Evolutionary conservation across 1,140 invertebrate species (phyloP), one percentile per base, ranked within the genome.

Genomic region (Himalopsyche phryganea): DNA sequence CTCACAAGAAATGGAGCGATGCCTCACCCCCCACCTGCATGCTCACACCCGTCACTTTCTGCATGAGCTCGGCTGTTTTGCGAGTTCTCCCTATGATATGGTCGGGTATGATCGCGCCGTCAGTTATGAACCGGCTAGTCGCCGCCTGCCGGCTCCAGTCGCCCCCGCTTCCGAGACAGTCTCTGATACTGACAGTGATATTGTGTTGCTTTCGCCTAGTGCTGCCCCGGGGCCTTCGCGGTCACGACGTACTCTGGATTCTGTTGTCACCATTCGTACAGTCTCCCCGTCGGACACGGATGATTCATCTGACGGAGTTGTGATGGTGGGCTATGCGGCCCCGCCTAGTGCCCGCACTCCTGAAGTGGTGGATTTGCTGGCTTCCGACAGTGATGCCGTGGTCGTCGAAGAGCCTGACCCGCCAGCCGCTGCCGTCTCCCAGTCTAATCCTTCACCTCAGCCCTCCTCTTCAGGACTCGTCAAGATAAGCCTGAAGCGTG

Each of bases 51-150:
- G 84, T 56, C 91, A 94, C 70, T 97, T 98, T 73, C 80, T 92
- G 33, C 92, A 96, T 66, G 94, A 98, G 70, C 82, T 97, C 56
- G 86, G 87, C 60, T 85, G 84, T 69, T 98, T 91, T 79, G 91
- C 93, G 35, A 82, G 84, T 19, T 91, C 89, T 6, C 89, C 90
- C 0, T 91, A 86, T 70, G 91, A 93, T 66, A 85, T 96, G 80
- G 76, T 85, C 44, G 87, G 86, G 17, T 90, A 89, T 66, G 87
- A 90, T 67, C 71, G 82, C 35, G 73, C 77, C 35, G 79, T 82
- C 0, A 76, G 79, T 38, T 83, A 83, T 60, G 66, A 65, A 2
- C 62, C 68, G 4, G 67, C 70, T 20, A 70, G 69, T 0, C 70
- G 69, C 0, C 69, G 72, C 53, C 23, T 9, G 23, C 23, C 23